These are phyloP conservation scores for Mormyrus hasselquistii DNA, from an alignment of 2,797 vertebrate genomes.

Conservation along the genomic window DNA sequence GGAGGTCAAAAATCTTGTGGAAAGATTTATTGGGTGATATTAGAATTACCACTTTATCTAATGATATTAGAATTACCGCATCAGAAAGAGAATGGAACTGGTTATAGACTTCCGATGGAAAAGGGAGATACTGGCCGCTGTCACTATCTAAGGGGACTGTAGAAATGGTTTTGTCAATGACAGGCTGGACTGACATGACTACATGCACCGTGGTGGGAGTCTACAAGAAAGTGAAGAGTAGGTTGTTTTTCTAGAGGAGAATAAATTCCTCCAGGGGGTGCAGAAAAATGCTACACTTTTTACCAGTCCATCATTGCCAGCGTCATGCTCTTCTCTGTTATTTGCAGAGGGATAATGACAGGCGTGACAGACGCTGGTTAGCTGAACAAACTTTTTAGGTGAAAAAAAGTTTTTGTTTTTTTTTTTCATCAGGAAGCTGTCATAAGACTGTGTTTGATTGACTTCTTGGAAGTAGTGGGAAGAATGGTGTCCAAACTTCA, in stretches of 20 bases:
- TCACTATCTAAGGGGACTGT: background rate
- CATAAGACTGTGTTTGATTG: slow-evolving; percentile 1
- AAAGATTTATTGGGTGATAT: background rate
- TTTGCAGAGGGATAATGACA: background rate
- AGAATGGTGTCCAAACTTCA: background rate
- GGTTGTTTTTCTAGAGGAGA: background rate
- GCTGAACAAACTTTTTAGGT: background rate
- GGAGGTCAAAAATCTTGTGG: background rate
- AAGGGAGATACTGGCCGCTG: background rate
- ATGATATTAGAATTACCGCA: background rate
- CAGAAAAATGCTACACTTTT: background rate
- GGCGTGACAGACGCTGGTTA: background rate
- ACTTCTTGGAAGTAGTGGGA: slow-evolving; percentile 31
- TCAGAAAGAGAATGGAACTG: background rate
- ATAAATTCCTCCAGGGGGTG: background rate
- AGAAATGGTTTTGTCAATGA: background rate
- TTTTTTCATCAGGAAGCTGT: background rate
- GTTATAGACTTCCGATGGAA: background rate
- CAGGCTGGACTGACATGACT: background rate
- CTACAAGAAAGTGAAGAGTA: background rate
- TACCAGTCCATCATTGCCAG: background rate
- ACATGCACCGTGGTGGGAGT: background rate
- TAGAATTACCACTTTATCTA: background rate
- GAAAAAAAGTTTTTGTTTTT: background rate
- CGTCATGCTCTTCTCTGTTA: background rate